phyloP scores from a whole-genome alignment of 2,113 vertebrate genomes.

The Aythya baeri region DNA sequence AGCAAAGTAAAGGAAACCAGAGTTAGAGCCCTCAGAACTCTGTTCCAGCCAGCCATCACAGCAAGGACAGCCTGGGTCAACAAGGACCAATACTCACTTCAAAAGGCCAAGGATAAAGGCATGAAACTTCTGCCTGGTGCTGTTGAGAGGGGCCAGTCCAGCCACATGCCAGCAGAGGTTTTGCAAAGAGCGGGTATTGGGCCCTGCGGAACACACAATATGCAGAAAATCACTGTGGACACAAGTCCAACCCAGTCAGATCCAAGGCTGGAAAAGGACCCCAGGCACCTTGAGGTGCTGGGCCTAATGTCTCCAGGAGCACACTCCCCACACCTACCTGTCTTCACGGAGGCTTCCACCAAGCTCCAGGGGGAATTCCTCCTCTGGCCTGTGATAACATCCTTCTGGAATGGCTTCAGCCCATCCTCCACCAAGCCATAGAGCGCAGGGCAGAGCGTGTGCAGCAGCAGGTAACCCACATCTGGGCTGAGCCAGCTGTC shows the following conservation, averaged over 20 bases:
- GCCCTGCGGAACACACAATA: conserved; percentile 68
- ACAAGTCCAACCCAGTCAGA: neutral
- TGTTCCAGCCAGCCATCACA: rapidly evolving
- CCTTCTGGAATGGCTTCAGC: conserved; percentile 93
- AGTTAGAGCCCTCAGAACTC: neutral
- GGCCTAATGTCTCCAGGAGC: neutral
- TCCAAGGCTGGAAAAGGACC: rapidly evolving
- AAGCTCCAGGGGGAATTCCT: conserved; percentile 91
- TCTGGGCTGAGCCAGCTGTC: conserved; percentile 92
- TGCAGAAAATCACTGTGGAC: neutral
- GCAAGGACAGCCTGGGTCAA: rapidly evolving
- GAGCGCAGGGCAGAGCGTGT: conserved; percentile 90
- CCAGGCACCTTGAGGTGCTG: neutral
- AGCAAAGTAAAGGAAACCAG: neutral
- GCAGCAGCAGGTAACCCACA: conserved; percentile 90
- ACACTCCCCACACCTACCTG: conserved; percentile 68
- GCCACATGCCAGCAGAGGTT: conserved; percentile 84
- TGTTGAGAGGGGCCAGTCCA: conserved; percentile 84
- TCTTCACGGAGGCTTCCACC: conserved; percentile 88
- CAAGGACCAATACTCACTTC: conserved; percentile 84
- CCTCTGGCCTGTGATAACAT: conserved; percentile 91
- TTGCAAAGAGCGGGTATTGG: conserved; percentile 77
- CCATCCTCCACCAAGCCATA: conserved; percentile 87
- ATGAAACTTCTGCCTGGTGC: conserved; percentile 88
- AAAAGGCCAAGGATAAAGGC: conserved; percentile 93